A percentile compares a stretch with the other conserved stretches of the same genome.
phyloP scores from a whole-genome alignment of 2,797 vertebrate species.

The Bradypodion ventrale region DNA sequence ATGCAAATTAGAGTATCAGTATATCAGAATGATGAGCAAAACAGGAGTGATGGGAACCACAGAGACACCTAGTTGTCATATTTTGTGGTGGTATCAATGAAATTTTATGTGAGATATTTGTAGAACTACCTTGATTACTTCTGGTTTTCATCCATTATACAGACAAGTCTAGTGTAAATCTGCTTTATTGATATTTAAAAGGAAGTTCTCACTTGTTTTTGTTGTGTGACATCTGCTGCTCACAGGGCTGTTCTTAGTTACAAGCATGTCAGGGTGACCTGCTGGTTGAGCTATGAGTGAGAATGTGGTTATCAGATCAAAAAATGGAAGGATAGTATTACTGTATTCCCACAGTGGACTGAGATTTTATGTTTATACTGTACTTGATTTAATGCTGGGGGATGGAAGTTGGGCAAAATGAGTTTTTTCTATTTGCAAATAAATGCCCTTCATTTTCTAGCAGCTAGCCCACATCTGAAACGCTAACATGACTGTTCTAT shows the following conservation, averaged over 20 bases:
- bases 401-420: neutral
- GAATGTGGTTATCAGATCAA: slow-evolving; percentile 1
- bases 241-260: neutral
- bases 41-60: neutral
- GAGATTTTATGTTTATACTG: neutral
- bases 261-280: neutral
- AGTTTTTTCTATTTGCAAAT: neutral
- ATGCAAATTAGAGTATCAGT: neutral
- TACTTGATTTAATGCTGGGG: too few relatives aligned
- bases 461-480: neutral
- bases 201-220: neutral
- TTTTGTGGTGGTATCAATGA: neutral
- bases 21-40: neutral
- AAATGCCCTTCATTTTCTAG: neutral
- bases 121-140: neutral
- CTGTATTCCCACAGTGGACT: neutral
- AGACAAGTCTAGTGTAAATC: neutral
- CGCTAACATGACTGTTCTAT: neutral
- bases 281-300: neutral
- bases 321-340: neutral
- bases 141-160: neutral
- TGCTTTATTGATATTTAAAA: neutral
- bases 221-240: neutral
- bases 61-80: neutral
- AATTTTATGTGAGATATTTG: neutral